These are phyloP conservation scores for Drosophila atripex DNA, from an alignment of 2,888 invertebrate genomes.

Conservation along the genomic window DNA sequence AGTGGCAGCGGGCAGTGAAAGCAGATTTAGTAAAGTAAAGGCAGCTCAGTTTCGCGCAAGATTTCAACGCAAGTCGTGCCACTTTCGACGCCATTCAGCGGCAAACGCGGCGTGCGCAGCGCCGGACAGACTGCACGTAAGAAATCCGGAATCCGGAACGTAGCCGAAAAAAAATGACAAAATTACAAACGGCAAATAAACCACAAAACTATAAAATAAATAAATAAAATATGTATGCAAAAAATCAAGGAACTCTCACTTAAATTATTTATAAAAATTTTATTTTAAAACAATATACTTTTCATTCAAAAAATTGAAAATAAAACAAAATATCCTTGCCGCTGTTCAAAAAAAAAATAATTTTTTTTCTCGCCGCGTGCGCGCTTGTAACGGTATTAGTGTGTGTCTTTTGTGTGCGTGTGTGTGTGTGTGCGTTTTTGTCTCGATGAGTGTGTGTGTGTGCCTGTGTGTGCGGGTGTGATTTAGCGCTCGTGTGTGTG, in stretches of 20 bases:
- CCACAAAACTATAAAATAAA: slow-evolving; percentile 15
- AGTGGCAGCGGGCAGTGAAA: slow-evolving; percentile 31
- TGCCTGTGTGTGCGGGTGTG: slow-evolving; percentile 38
- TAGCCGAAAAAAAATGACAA: slow-evolving; percentile 20
- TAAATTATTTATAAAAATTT: too few relatives aligned
- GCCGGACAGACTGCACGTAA: slow-evolving; percentile 54
- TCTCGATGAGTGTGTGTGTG: too few relatives aligned
- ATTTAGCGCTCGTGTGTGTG: slow-evolving; percentile 40
- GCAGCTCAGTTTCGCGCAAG: slow-evolving; percentile 77
- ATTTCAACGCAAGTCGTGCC: slow-evolving; percentile 73
- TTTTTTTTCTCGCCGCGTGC: slow-evolving; percentile 45
- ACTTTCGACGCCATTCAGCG: slow-evolving; percentile 53
- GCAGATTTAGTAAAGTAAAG: slow-evolving; percentile 30
- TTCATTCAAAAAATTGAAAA: background rate
- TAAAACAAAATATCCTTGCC: slow-evolving; percentile 9
- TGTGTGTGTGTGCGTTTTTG: slow-evolving; percentile 24
- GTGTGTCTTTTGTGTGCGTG: slow-evolving; percentile 30
- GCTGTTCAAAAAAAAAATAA: slow-evolving; percentile 24
- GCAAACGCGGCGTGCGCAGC: slow-evolving; percentile 70
- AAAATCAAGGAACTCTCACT: too few relatives aligned
- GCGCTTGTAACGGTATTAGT: slow-evolving; percentile 27
- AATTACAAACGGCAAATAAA: background rate
- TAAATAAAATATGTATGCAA: too few relatives aligned
- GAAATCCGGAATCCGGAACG: slow-evolving; percentile 48
- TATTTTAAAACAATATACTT: background rate